Conservation (phyloP, 2,797 vertebrate species). For the Ibycter americanus region DNA sequence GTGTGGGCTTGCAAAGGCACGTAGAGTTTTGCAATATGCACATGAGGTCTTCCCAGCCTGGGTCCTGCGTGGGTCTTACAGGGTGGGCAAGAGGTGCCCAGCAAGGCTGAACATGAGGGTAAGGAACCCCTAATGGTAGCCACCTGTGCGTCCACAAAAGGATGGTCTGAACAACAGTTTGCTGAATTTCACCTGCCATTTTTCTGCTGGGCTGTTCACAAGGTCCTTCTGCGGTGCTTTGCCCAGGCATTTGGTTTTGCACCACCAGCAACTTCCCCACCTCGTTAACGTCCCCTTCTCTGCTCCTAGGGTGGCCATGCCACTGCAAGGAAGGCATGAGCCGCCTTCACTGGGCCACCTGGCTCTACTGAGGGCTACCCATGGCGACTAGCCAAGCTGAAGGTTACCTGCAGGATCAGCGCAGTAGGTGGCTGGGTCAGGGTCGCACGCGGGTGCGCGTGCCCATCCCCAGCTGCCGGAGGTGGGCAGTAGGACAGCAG, state of each 20-base stretch:
- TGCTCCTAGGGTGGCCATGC: background rate
- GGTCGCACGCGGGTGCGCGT: fast-evolving
- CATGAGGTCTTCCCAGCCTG: background rate
- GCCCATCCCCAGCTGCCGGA: background rate
- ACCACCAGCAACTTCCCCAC: background rate
- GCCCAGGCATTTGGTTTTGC: background rate
- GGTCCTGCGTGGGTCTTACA: background rate
- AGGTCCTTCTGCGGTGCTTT: background rate
- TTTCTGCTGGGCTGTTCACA: background rate
- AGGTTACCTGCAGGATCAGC: background rate
- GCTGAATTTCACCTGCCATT: background rate
- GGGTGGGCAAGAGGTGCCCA: background rate
- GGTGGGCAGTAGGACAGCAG: background rate
- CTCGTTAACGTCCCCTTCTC: fast-evolving
- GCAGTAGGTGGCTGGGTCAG: background rate
- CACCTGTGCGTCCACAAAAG: fast-evolving
- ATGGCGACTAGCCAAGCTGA: background rate
- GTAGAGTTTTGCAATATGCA: fast-evolving
- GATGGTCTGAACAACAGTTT: fast-evolving
- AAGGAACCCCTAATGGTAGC: background rate
- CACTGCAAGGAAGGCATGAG: background rate
- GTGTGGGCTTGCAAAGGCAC: background rate
- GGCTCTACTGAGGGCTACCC: background rate
- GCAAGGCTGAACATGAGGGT: background rate
- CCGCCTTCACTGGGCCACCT: background rate